These are phyloP conservation scores for Glyptemys insculpta DNA, from an alignment of 2,797 vertebrate species.

Conservation along the genomic window DNA sequence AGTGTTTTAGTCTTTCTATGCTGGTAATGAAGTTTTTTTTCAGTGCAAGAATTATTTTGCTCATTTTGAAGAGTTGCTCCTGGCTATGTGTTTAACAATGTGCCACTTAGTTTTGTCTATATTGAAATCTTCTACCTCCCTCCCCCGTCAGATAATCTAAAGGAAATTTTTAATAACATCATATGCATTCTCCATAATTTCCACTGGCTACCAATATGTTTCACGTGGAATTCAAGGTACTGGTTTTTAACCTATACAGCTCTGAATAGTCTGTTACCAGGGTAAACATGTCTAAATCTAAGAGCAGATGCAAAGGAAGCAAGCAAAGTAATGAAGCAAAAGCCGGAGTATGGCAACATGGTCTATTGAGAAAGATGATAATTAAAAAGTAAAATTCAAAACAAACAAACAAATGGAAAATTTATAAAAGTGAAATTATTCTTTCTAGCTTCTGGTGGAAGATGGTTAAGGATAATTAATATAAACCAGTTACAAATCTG, in stretches of 20 bases:
- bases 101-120: neutral
- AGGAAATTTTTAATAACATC: slow-evolving; percentile 64
- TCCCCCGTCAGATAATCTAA: slow-evolving; percentile 52
- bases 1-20: slow-evolving; percentile 1
- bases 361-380: neutral
- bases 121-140: slow-evolving; percentile 33
- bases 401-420: neutral
- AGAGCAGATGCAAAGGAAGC: neutral
- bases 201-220: neutral
- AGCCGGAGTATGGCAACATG: neutral
- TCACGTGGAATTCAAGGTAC: neutral
- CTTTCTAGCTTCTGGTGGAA: neutral
- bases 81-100: slow-evolving; percentile 1
- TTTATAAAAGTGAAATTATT: neutral
- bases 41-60: neutral
- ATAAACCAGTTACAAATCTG: neutral
- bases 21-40: neutral
- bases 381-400: neutral
- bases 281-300: too few relatives aligned
- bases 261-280: too few relatives aligned
- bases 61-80: slow-evolving; percentile 1
- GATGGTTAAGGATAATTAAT: neutral
- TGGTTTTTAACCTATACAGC: neutral
- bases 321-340: neutral
- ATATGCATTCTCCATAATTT: neutral